Percentiles rank a stretch among this genome's conserved stretches.
phyloP scores from a whole-genome alignment of 2,888 invertebrate species.

The Agrotis ipsilon region DNA sequence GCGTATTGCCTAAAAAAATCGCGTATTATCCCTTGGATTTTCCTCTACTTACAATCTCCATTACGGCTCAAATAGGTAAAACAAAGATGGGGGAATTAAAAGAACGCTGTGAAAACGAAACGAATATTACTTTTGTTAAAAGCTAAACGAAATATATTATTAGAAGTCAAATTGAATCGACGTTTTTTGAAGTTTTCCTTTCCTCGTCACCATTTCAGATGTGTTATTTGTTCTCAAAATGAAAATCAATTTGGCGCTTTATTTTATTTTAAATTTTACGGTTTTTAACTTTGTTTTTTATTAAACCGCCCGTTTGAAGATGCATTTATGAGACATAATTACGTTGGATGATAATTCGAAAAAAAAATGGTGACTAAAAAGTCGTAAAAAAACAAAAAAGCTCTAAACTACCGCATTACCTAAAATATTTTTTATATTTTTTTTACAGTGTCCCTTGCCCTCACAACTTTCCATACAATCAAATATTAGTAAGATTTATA shows the following conservation, averaged over 20 bases:
- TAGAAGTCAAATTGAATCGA: conserved; percentile 57
- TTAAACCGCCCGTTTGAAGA: no score
- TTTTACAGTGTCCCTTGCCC: no score
- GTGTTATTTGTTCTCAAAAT: conserved; percentile 36
- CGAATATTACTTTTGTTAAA: conserved; percentile 64
- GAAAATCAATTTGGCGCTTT: conserved; percentile 33
- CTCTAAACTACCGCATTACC: no score
- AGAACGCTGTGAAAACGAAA: conserved; percentile 54
- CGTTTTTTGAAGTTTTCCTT: conserved; percentile 23
- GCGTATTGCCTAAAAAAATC: conserved; percentile 38
- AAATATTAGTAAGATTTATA: no score
- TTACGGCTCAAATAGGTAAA: conserved; percentile 61
- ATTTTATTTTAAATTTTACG: conserved; percentile 17
- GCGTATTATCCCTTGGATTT: conserved; percentile 47
- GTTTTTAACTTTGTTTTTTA: background rate
- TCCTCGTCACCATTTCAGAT: conserved; percentile 23
- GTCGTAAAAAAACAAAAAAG: no score
- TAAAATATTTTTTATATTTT: no score
- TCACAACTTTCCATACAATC: no score
- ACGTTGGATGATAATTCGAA: no score
- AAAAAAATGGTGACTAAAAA: no score
- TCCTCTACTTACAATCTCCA: conserved; percentile 59
- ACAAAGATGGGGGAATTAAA: conserved; percentile 64
- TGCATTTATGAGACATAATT: no score
- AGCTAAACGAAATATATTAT: conserved; percentile 64